A percentile compares a stretch with the other conserved stretches of the same genome.
These are phyloP conservation scores for Sebastes baramenuke DNA, from an alignment of 2,797 vertebrate species.

Conservation along the genomic window DNA sequence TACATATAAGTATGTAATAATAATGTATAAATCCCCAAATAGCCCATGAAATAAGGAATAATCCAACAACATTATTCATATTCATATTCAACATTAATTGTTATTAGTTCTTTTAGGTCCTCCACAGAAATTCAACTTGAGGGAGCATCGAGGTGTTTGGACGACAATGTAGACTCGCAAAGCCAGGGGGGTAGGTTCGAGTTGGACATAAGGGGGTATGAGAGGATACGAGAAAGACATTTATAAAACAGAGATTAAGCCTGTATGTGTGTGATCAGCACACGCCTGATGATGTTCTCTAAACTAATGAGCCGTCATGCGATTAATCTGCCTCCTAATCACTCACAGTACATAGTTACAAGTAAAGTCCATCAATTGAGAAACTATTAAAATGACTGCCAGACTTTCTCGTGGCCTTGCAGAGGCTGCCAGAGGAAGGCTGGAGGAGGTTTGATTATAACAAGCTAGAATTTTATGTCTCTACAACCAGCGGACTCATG, in stretches of 20 bases:
- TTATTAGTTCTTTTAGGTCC: neutral
- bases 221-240: conserved; percentile 6
- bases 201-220: neutral
- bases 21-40: too few relatives aligned
- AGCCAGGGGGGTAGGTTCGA: neutral
- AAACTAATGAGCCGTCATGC: conserved; percentile 41
- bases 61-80: accelerated
- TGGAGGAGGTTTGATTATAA: conserved; percentile 45
- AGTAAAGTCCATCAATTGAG: conserved; percentile 26
- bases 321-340: conserved; percentile 51
- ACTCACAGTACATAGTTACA: conserved; percentile 20
- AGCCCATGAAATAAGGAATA: too few relatives aligned
- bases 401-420: conserved; percentile 28
- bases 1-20: too few relatives aligned
- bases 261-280: conserved; percentile 30
- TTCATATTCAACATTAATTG: too few relatives aligned
- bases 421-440: conserved; percentile 26
- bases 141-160: neutral
- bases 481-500: conserved; percentile 24
- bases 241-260: conserved; percentile 17
- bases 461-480: conserved; percentile 55
- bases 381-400: conserved; percentile 5
- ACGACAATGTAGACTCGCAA: neutral
- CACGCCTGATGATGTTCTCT: conserved; percentile 30
- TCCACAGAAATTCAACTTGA: neutral